Conservation (phyloP, 2,113 vertebrate genomes). For the Mus spicilegus region DNA sequence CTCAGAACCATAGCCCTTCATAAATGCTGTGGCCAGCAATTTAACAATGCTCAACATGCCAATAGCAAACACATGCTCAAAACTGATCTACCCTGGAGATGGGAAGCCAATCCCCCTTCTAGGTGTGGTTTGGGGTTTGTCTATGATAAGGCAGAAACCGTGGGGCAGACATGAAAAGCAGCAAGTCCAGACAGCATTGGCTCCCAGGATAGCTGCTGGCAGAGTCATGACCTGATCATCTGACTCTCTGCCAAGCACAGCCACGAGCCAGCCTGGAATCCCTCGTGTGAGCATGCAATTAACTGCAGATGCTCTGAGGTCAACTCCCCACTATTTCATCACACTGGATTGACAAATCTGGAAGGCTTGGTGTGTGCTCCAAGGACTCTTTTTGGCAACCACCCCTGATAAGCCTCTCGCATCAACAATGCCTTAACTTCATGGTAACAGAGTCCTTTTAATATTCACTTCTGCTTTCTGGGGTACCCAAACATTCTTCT, state of each 20-base stretch:
- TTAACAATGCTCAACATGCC: not conserved
- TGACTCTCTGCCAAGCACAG: not conserved
- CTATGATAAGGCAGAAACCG: not conserved
- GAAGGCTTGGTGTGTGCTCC: not conserved
- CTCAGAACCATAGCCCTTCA: not conserved
- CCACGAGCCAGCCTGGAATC: not conserved
- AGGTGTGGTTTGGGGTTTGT: not conserved
- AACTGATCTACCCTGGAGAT: not conserved
- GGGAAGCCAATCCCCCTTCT: not conserved
- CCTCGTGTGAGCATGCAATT: rapidly evolving
- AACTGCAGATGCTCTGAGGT: not conserved
- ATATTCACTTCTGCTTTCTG: not conserved
- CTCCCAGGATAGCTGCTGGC: not conserved
- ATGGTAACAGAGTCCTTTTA: not conserved
- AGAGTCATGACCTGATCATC: not conserved
- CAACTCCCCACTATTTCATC: not conserved
- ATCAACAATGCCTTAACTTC: not conserved
- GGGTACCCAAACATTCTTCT: not conserved
- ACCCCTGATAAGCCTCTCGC: not conserved
- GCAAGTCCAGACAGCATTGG: not conserved
- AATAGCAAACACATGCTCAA: not conserved
- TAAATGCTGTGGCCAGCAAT: not conserved
- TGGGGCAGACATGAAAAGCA: not conserved
- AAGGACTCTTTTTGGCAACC: not conserved
- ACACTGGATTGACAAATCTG: not conserved